Evolutionary conservation across 2,113 vertebrate genomes (phyloP), one percentile per base, ranked within the genome.

Genomic region (Leucopternis melanops): DNA sequence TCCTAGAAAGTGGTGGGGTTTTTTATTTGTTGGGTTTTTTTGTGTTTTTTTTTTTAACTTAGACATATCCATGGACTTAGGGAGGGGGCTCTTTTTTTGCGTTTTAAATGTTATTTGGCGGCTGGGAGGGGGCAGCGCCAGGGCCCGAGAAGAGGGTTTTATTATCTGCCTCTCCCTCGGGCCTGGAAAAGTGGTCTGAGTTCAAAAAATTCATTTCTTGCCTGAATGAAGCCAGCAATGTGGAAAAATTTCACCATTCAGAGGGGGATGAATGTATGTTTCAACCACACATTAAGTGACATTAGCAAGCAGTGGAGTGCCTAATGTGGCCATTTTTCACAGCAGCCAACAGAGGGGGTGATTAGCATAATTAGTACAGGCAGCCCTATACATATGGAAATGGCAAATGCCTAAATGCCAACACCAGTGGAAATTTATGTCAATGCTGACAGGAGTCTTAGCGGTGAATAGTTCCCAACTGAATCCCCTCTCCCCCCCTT

Each of bases 341-440:
- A 99, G 98, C 98, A 98, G 98, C 99, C 98, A 98, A 99, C 98
- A 99, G 98, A 99, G 98, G 97, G 98, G 98, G 98, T 98, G 98
- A 99, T 99, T 99, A 99, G 98, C 99, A 99, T 99, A 99, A 99
- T 99, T 99, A 99, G 99, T 98, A 99, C 98, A 99, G 98, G 98
- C 98, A 98, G 98, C 98, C 97, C 99, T 98, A 99, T 99, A 99
- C 99, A 99, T 99, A 99, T 99, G 99, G 99, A 99, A 99, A 99
- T 99, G 98, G 98, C 98, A 98, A 98, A 98, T 98, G 98, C 98
- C 98, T 99, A 99, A 99, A 99, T 99, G 98, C 99, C 98, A 99
- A 98, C 98, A 98, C 98, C 97, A 98, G 98, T 98, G 98, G 98
- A 99, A 99, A 99, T 99, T 98, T 99, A 99, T 99, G 98, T 99